phyloP scores from a whole-genome alignment of 2,888 invertebrate species.

The Anthoptus insignis region DNA sequence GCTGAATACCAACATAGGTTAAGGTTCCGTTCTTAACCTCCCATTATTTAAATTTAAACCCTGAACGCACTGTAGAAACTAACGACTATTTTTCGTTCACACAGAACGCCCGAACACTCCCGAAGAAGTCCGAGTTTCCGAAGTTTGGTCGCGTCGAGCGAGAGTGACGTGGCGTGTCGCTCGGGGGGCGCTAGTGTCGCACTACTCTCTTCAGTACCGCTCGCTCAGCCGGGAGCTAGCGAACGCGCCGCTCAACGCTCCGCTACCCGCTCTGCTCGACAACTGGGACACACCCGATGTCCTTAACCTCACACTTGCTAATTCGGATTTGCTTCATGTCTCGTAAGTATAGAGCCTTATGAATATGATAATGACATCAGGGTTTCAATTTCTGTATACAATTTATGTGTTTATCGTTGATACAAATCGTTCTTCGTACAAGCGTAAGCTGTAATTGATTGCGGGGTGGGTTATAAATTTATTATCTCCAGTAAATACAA shows the following conservation, averaged over 20 bases:
- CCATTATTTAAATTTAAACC: no score
- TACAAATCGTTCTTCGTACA: constrained; percentile 28
- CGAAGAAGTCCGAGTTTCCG: constrained; percentile 80
- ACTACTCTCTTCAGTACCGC: constrained; percentile 78
- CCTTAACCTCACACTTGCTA: constrained; percentile 75
- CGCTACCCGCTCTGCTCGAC: constrained; percentile 72
- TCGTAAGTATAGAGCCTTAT: constrained; percentile 71
- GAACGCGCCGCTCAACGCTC: constrained; percentile 70
- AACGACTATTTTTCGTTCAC: background rate
- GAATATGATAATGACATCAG: constrained; percentile 57
- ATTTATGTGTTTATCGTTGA: constrained; percentile 27
- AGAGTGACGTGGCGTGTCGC: constrained; percentile 78
- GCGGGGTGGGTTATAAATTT: constrained; percentile 17
- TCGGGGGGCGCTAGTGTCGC: constrained; percentile 75
- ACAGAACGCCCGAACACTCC: constrained; percentile 77
- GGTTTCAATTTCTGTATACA: constrained; percentile 51
- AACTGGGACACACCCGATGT: constrained; percentile 77
- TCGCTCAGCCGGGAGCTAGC: constrained; percentile 68
- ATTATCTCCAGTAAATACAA: constrained; percentile 22
- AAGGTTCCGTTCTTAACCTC: no score
- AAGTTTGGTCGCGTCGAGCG: constrained; percentile 79
- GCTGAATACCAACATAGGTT: no score
- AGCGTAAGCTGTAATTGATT: constrained; percentile 28
- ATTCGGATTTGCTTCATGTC: constrained; percentile 78
- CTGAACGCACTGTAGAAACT: background rate